Base-by-base conservation (phyloP, 2,797 vertebrate species). In the Sebastolobus alascanus region DNA sequence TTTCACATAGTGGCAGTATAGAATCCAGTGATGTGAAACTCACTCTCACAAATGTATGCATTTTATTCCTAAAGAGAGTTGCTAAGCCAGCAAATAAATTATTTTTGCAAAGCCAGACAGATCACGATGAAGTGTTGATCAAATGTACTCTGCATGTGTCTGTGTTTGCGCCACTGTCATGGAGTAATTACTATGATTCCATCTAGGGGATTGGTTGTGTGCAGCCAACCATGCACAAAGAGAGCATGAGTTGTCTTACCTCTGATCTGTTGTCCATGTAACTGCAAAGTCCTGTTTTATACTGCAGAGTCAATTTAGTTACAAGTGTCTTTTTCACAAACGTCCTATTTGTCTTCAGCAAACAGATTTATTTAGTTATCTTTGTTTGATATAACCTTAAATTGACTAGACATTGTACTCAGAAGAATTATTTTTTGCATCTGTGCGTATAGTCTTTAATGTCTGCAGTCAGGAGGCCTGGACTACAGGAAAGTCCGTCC, bases 171-270 rank as follows among this genome's bases (percentile, higher is more conserved):
- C 55, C 22, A 75, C 69, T 75, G 78, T 80, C 79, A 80, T 22
- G 20, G 61, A 75, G 75, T 79, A 76, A 81, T 92, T 84, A 89
- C 83, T 83, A 14, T 59, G 77, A 68, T 87, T 85, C 59, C 64
- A 78, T 86, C 75, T 85, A 82, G 52, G 74, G 68, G 68, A 73
- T 52, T 76, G 70, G 20, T 43, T 68, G 61, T 75, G 68, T 79
- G 74, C 83, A 82, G 70, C 75, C 77, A 77, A 65, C 75, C 77
- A 52, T 84, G 60, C 46, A 79, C 52, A 73, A 25, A 68, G 65
- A 77, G 80, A 55, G 55, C 54, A 43, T 1, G 8, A 61, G 16
- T 40, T 58, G 46, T 40, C 56, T 59, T 55, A 60, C 61, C 55
- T 77, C n/a, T 46, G 29, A 68, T 33, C 58, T 16, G 33, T 14